Conservation (phyloP, 2,888 invertebrate genomes). For the Alloscopus bannaensis region DNA sequence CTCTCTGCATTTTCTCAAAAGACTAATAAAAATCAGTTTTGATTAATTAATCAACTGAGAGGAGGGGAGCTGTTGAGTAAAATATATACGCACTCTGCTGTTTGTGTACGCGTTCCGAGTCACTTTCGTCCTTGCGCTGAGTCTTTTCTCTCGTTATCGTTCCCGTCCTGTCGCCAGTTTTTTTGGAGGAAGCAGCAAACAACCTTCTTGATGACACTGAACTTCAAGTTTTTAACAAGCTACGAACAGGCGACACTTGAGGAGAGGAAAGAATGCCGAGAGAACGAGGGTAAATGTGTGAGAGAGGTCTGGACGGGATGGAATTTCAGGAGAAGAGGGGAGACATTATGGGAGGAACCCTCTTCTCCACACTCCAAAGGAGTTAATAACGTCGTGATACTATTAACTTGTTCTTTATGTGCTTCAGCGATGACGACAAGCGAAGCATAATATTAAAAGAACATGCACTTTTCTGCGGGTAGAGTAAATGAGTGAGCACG, state of each 20-base stretch:
- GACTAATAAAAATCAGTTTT: conserved; percentile 48
- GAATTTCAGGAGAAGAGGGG: too few relatives aligned
- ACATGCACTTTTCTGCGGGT: neutral
- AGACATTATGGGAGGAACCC: too few relatives aligned
- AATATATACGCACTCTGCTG: neutral
- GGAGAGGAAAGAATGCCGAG: neutral
- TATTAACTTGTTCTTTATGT: conserved; percentile 2
- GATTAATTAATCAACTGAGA: conserved; percentile 50
- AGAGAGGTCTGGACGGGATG: too few relatives aligned
- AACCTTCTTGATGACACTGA: conserved; percentile 14
- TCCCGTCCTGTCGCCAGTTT: neutral
- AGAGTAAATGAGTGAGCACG: too few relatives aligned
- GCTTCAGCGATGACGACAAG: neutral
- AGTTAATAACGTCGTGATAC: neutral
- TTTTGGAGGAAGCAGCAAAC: neutral
- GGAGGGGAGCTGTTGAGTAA: conserved; percentile 2
- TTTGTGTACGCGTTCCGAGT: neutral
- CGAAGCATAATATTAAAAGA: too few relatives aligned
- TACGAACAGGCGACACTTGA: neutral
- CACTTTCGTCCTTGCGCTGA: neutral
- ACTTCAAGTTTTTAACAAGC: conserved; percentile 5
- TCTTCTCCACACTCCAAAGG: neutral
- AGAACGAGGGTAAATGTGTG: too few relatives aligned
- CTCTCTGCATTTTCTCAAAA: conserved; percentile 7
- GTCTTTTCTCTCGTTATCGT: conserved; percentile 20